These are phyloP conservation scores for Phyllotreta striolata DNA, from an alignment of 2,888 invertebrate genomes.

Conservation along the genomic window DNA sequence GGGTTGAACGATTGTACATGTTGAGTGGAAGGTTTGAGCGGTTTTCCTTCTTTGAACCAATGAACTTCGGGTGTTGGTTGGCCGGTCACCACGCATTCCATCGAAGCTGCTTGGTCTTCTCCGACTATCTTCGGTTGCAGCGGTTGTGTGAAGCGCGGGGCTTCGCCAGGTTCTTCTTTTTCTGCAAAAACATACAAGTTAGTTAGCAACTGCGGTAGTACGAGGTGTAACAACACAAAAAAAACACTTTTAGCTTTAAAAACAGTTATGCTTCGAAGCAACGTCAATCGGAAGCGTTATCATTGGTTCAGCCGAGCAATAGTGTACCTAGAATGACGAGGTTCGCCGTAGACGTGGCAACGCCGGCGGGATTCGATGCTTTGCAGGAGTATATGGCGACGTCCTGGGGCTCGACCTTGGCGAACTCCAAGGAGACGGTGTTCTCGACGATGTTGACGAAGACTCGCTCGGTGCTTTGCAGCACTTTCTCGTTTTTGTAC, in stretches of 20 bases:
- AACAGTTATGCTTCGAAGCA: neutral
- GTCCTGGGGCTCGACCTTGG: conserved; percentile 73
- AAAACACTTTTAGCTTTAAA: neutral
- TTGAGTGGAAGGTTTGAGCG: conserved; percentile 67
- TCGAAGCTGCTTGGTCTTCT: conserved; percentile 68
- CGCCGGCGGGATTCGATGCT: conserved; percentile 78
- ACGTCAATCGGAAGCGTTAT: conserved; percentile 2
- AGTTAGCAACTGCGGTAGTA: neutral
- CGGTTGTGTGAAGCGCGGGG: conserved; percentile 72
- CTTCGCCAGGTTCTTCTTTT: conserved; percentile 74
- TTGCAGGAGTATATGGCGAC: conserved; percentile 79
- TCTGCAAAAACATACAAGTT: conserved; percentile 57
- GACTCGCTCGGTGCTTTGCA: conserved; percentile 69
- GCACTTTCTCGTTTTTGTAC: conserved; percentile 73
- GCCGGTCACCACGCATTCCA: conserved; percentile 75
- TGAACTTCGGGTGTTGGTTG: conserved; percentile 75
- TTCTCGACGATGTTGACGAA: conserved; percentile 69
- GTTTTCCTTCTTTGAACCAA: conserved; percentile 72
- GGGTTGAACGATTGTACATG: conserved; percentile 68
- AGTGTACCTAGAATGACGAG: conserved; percentile 73
- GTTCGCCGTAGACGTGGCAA: conserved; percentile 79
- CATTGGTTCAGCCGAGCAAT: conserved; percentile 26
- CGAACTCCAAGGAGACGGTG: conserved; percentile 75
- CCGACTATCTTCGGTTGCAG: conserved; percentile 72
- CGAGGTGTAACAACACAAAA: conserved; percentile 13